These are phyloP conservation scores for Indicator maculatus DNA, from an alignment of 2,113 vertebrate species.

Conservation along the genomic window DNA sequence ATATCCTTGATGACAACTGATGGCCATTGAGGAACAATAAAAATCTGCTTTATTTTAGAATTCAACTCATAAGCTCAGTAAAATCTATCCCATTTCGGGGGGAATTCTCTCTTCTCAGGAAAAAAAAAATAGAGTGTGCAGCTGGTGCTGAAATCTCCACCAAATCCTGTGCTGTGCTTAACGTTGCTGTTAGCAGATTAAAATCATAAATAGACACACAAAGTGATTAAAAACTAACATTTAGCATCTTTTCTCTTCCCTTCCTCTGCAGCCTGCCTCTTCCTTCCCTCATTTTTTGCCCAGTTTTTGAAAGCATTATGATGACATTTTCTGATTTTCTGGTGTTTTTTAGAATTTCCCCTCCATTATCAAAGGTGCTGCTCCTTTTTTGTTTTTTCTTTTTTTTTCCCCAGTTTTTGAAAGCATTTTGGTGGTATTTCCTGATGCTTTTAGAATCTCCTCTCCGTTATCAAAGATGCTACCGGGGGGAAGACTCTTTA, in stretches of 20 bases:
- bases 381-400: not conserved
- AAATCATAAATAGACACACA: not conserved
- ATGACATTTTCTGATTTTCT: not conserved
- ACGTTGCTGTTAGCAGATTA: not conserved
- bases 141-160: not conserved
- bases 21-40: not conserved
- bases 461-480: conserved; percentile 18
- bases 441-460: not conserved
- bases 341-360: not conserved
- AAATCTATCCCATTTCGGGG: not conserved
- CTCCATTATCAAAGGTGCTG: not conserved
- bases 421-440: not conserved
- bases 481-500: not conserved
- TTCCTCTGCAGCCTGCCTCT: not conserved
- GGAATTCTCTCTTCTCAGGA: not conserved
- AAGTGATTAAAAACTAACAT: not conserved
- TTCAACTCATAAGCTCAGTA: not conserved
- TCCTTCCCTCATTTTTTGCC: not conserved
- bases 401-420: not conserved
- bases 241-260: not conserved
- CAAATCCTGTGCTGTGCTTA: conserved; percentile 1
- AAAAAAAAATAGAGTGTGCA: not conserved
- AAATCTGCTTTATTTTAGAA: not conserved
- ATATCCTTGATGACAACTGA: not conserved
- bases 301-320: not conserved